Evolutionary conservation across 1,140 invertebrate species (phyloP).

Genomic region (Stenopsyche tienmushanensis): DNA sequence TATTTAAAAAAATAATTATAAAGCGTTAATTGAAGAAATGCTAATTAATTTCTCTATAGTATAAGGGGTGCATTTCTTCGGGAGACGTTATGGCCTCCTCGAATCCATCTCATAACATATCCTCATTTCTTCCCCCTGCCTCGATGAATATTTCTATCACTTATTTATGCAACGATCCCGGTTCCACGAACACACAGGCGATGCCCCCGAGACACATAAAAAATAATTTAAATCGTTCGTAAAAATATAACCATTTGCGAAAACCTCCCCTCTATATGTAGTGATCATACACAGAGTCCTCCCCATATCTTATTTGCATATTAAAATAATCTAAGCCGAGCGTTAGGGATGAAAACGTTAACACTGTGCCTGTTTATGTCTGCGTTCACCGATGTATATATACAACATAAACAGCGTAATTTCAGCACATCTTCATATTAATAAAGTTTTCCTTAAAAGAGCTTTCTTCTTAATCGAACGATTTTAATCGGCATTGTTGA

Average conservation of each 20-base stretch:
- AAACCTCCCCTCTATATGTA: constrained; percentile 15
- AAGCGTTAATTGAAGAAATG: too few relatives aligned
- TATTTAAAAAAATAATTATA: too few relatives aligned
- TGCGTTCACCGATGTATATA: background rate
- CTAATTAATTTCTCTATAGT: too few relatives aligned
- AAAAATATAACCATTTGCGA: constrained; percentile 39
- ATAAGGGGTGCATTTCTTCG: too few relatives aligned
- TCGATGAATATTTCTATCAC: constrained; percentile 29
- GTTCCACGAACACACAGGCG: constrained; percentile 10
- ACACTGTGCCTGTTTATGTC: constrained; percentile 15
- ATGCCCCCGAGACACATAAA: constrained; percentile 39
- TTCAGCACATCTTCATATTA: background rate
- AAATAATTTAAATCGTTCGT: constrained; percentile 43
- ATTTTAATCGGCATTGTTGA: too few relatives aligned
- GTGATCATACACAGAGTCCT: constrained; percentile 14
- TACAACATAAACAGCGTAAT: too few relatives aligned
- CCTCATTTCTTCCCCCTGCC: constrained; percentile 2
- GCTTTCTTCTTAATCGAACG: too few relatives aligned
- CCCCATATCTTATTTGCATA: constrained; percentile 40
- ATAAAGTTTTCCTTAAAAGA: too few relatives aligned
- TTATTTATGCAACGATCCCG: constrained; percentile 28
- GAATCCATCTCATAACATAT: too few relatives aligned
- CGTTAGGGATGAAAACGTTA: constrained; percentile 37
- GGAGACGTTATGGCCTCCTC: too few relatives aligned
- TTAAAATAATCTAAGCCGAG: constrained; percentile 40